Percentiles rank a stretch among this genome's conserved stretches.
These are phyloP conservation scores for Porites evermanni DNA, from an alignment of 92 coral and sea anemone genomes.

Conservation along the genomic window DNA sequence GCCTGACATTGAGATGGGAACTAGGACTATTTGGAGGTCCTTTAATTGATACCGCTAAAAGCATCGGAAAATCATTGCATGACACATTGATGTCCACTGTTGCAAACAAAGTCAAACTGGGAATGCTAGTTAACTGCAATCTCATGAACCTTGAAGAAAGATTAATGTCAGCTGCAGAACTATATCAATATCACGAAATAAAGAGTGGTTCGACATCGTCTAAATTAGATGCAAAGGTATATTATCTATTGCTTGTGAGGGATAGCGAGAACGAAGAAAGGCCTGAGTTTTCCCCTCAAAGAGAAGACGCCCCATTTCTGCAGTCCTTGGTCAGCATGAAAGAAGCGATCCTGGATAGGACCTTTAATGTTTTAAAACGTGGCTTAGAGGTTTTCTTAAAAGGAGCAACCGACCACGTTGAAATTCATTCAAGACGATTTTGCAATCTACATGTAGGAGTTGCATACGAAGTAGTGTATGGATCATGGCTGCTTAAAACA, in stretches of 20 bases:
- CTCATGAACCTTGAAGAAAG: slow-evolving; percentile 12
- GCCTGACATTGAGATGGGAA: not conserved
- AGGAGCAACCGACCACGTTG: not conserved
- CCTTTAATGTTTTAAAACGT: slow-evolving; percentile 57
- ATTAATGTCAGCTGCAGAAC: slow-evolving; percentile 43
- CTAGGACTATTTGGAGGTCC: not conserved
- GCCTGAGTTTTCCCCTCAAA: not conserved
- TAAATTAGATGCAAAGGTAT: slow-evolving; percentile 12
- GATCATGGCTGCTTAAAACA: not conserved
- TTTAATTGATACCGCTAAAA: not conserved
- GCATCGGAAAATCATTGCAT: slow-evolving; percentile 3
- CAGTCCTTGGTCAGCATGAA: slow-evolving; percentile 44
- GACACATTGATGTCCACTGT: not conserved
- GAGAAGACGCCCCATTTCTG: slow-evolving; percentile 1
- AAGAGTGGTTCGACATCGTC: not conserved
- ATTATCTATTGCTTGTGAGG: not conserved
- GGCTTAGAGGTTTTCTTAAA: not conserved
- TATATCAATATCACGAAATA: not conserved
- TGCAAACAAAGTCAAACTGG: slow-evolving; percentile 8
- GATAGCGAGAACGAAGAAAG: not conserved
- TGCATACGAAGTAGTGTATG: not conserved
- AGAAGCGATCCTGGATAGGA: slow-evolving; percentile 50
- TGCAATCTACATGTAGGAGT: not conserved
- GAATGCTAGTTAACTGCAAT: slow-evolving; percentile 4
- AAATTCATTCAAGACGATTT: slow-evolving; percentile 4